Evolutionary conservation across 1,140 invertebrate genomes (phyloP).

Genomic region (Stegodyphus dumicola): DNA sequence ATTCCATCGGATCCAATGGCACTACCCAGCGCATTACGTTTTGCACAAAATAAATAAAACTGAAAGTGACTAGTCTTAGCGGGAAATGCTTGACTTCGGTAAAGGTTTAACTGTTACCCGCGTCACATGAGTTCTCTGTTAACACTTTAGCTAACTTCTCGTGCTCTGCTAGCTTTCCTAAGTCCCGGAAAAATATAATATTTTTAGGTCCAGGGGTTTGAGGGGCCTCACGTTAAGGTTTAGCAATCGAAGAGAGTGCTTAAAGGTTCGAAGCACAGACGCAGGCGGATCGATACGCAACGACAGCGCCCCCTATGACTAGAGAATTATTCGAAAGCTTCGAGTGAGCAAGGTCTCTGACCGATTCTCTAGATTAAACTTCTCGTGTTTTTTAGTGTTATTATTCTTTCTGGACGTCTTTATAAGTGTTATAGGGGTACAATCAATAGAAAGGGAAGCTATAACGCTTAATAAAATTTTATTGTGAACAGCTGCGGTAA

Average conservation of each 20-base stretch:
- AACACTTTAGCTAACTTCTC: neutral
- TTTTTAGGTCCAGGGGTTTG: slow-evolving; percentile 43
- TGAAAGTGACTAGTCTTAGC: no score
- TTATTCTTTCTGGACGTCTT: no score
- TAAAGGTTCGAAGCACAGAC: slow-evolving; percentile 54
- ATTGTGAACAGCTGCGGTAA: no score
- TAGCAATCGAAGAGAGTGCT: slow-evolving; percentile 45
- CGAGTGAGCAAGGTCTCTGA: slow-evolving; percentile 38
- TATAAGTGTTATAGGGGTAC: no score
- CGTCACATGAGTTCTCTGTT: no score
- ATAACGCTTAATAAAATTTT: no score
- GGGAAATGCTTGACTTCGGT: no score
- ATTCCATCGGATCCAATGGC: slow-evolving; percentile 6
- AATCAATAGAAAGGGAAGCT: no score
- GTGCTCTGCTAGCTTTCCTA: neutral
- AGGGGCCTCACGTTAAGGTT: slow-evolving; percentile 20
- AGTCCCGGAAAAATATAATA: slow-evolving; percentile 26
- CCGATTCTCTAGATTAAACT: slow-evolving; percentile 29
- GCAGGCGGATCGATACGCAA: slow-evolving; percentile 47
- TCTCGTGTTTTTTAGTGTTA: neutral
- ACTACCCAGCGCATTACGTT: slow-evolving; percentile 29
- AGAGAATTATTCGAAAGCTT: slow-evolving; percentile 18
- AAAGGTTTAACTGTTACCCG: no score
- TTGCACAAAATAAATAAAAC: neutral
- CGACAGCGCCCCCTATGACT: slow-evolving; percentile 44